A percentile compares a stretch with the other conserved stretches of the same genome.
Evolutionary conservation across 1,140 invertebrate genomes (phyloP).

Genomic region (Diachasmimorpha longicaudata): DNA sequence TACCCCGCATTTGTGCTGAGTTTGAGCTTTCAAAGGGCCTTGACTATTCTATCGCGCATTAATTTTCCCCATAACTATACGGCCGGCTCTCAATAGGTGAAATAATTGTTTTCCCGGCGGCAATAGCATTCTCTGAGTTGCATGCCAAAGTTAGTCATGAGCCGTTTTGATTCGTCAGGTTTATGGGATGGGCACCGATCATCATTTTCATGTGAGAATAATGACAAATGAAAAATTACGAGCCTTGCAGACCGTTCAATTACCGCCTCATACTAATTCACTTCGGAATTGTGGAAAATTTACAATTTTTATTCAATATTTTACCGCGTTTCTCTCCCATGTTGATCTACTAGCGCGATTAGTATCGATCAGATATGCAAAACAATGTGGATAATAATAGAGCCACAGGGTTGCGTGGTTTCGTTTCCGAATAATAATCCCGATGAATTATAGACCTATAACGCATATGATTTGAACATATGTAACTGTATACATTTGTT

Average conservation of each 20-base stretch:
- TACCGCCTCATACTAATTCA: no score
- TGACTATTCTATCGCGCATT: conserved; percentile 29
- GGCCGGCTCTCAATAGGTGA: conserved; percentile 35
- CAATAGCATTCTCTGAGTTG: conserved; percentile 33
- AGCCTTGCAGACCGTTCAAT: no score
- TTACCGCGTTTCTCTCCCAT: no score
- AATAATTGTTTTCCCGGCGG: conserved; percentile 45
- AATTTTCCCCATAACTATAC: neutral
- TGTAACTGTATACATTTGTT: no score
- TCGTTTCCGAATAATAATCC: neutral
- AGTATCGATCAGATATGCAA: conserved; percentile 29
- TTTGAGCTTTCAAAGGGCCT: conserved; percentile 53
- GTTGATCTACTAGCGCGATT: neutral
- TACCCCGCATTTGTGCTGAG: conserved; percentile 42
- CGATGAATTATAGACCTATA: no score
- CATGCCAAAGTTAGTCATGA: conserved; percentile 43
- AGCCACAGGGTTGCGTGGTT: conserved; percentile 15
- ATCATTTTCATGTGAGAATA: neutral
- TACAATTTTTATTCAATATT: no score
- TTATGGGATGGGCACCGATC: conserved; percentile 21
- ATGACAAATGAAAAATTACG: neutral
- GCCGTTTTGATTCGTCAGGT: conserved; percentile 33
- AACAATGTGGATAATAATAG: conserved; percentile 31
- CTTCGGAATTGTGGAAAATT: no score
- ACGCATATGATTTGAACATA: no score